These are phyloP conservation scores for Erpetoichthys calabaricus DNA, from an alignment of 2,797 vertebrate species.

Conservation along the genomic window DNA sequence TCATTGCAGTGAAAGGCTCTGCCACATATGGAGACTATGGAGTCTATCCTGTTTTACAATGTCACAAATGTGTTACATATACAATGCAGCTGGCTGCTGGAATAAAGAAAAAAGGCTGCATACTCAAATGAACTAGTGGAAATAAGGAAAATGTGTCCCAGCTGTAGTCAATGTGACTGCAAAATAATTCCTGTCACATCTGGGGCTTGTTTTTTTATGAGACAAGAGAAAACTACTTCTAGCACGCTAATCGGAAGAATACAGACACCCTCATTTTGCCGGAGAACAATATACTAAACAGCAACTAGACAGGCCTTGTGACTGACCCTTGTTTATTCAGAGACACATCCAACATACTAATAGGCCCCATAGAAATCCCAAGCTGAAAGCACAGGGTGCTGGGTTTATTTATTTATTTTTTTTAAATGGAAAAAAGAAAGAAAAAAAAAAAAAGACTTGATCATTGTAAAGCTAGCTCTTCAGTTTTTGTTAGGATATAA, in stretches of 20 bases:
- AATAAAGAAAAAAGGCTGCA: no score
- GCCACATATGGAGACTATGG: no score
- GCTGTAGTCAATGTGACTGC: not conserved
- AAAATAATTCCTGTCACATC: conserved; percentile 13
- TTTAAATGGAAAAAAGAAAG: no score
- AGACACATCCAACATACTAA: conserved; percentile 18
- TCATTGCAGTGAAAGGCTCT: no score
- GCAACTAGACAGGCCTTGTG: conserved; percentile 26
- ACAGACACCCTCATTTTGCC: conserved; percentile 17
- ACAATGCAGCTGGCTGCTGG: no score
- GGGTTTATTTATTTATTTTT: no score
- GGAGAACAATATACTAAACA: conserved; percentile 23
- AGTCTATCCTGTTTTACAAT: no score
- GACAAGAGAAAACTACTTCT: conserved; percentile 16
- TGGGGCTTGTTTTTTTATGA: conserved; percentile 16
- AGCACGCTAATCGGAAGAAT: conserved; percentile 13
- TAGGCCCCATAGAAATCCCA: conserved; percentile 19
- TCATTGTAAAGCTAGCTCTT: no score
- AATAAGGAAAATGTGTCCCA: conserved; percentile 4
- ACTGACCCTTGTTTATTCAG: conserved; percentile 14
- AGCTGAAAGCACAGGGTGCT: not conserved
- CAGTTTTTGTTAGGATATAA: no score
- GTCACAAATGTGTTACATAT: no score
- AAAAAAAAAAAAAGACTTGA: no score
- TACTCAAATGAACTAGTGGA: no score